Evolutionary conservation across 2,888 invertebrate genomes (phyloP).

Genomic region (Morpho achilles): DNA sequence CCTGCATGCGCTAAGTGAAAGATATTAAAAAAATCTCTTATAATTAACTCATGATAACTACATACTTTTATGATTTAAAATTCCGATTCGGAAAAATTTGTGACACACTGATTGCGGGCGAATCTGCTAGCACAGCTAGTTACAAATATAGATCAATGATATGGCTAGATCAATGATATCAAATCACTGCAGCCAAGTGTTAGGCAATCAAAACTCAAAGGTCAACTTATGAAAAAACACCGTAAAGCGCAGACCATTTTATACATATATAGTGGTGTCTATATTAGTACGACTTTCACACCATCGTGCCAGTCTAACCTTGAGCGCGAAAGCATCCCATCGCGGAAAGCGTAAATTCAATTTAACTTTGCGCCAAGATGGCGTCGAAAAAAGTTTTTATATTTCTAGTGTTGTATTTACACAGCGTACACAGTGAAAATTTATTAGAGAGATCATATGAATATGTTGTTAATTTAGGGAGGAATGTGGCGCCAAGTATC

Average conservation of each 20-base stretch:
- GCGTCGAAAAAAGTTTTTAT: constrained; percentile 44
- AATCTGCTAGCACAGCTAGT: too few relatives aligned
- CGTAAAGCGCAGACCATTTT: constrained; percentile 3
- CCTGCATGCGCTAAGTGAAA: too few relatives aligned
- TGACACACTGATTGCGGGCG: too few relatives aligned
- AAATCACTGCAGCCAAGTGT: too few relatives aligned
- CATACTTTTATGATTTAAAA: too few relatives aligned
- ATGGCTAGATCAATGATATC: too few relatives aligned
- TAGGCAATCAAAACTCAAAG: too few relatives aligned
- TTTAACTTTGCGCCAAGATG: constrained; percentile 39
- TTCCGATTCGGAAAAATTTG: too few relatives aligned
- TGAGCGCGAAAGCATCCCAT: constrained; percentile 39
- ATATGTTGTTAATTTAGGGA: constrained; percentile 61
- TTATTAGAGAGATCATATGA: constrained; percentile 60
- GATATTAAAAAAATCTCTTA: too few relatives aligned
- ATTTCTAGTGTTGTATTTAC: constrained; percentile 37
- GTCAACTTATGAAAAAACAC: too few relatives aligned
- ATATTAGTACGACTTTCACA: constrained; percentile 34
- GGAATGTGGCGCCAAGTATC: constrained; percentile 70
- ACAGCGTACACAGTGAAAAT: constrained; percentile 52
- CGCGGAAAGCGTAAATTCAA: constrained; percentile 24
- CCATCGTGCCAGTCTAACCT: constrained; percentile 50
- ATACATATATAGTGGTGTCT: neutral
- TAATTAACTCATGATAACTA: too few relatives aligned
- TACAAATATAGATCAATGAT: too few relatives aligned